These are phyloP conservation scores for Chrysomela aeneicollis DNA, from an alignment of 2,888 invertebrate species.

Conservation along the genomic window DNA sequence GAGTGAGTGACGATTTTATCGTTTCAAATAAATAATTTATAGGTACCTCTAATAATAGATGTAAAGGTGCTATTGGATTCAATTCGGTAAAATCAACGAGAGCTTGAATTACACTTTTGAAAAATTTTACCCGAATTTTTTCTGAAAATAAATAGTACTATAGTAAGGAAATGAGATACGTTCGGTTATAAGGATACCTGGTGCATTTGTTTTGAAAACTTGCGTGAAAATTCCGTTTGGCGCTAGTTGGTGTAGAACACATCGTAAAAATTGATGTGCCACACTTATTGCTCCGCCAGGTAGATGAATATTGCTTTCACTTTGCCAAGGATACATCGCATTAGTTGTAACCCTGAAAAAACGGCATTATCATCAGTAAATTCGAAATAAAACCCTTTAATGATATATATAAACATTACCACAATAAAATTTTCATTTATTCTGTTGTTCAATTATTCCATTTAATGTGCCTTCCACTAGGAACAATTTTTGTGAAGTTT, in stretches of 20 bases:
- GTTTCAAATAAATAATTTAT: background rate
- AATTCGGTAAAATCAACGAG: constrained; percentile 95
- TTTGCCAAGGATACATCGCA: constrained; percentile 89
- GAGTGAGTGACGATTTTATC: background rate
- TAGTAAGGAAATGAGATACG: background rate
- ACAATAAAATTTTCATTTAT: no score
- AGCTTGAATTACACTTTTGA: constrained; percentile 92
- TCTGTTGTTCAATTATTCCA: no score
- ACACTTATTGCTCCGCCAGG: constrained; percentile 96
- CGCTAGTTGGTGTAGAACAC: constrained; percentile 94
- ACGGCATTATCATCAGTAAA: background rate
- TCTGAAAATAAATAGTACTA: constrained; percentile 61
- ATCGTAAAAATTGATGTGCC: constrained; percentile 95
- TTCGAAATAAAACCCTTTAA: no score
- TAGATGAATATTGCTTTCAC: constrained; percentile 84
- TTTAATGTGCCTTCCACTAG: no score
- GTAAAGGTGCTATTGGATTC: constrained; percentile 93
- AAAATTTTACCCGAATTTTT: constrained; percentile 80
- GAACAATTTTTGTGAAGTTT: no score
- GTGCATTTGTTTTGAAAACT: constrained; percentile 89
- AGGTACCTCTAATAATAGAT: constrained; percentile 84
- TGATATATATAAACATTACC: no score
- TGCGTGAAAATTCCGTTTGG: constrained; percentile 97
- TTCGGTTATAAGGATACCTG: constrained; percentile 66
- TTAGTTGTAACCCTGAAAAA: constrained; percentile 74